phyloP scores from a whole-genome alignment of 2,888 invertebrate species.

The Lochmaea capreae region DNA sequence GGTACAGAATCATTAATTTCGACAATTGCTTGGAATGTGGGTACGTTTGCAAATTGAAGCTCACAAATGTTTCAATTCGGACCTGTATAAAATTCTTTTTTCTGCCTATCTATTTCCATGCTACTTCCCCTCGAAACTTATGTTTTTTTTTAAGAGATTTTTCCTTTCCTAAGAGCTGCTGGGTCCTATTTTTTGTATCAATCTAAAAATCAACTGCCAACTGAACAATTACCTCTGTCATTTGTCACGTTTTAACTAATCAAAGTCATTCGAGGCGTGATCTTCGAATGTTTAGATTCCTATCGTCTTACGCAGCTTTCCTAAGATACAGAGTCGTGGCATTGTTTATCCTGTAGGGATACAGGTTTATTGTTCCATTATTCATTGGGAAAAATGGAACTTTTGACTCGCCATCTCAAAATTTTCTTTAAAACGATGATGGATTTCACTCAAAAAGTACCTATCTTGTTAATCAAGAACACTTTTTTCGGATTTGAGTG shows the following conservation, averaged over 20 bases:
- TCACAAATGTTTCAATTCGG: not conserved
- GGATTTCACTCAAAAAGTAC: too few relatives aligned
- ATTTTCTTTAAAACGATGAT: too few relatives aligned
- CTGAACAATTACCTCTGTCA: constrained; percentile 32
- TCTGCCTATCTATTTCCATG: not conserved
- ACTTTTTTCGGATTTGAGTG: too few relatives aligned
- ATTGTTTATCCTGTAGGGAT: not conserved
- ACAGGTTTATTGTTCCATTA: too few relatives aligned
- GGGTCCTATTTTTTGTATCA: constrained; percentile 6
- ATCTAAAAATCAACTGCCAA: constrained; percentile 26
- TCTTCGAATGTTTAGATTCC: constrained; percentile 21
- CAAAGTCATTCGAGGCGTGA: constrained; percentile 21
- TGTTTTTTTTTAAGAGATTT: not conserved
- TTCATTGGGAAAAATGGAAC: too few relatives aligned
- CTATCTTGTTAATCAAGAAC: too few relatives aligned
- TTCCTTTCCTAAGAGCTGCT: not conserved
- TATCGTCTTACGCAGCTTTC: constrained; percentile 7
- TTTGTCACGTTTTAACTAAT: constrained; percentile 27
- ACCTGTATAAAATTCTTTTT: not conserved
- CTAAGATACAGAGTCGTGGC: not conserved
- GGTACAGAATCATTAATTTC: too few relatives aligned
- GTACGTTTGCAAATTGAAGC: too few relatives aligned
- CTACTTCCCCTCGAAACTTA: not conserved
- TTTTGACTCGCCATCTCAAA: too few relatives aligned
- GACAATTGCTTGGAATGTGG: too few relatives aligned